Conservation (phyloP, 2,888 invertebrate genomes). For the Platerodrilus igneus region DNA sequence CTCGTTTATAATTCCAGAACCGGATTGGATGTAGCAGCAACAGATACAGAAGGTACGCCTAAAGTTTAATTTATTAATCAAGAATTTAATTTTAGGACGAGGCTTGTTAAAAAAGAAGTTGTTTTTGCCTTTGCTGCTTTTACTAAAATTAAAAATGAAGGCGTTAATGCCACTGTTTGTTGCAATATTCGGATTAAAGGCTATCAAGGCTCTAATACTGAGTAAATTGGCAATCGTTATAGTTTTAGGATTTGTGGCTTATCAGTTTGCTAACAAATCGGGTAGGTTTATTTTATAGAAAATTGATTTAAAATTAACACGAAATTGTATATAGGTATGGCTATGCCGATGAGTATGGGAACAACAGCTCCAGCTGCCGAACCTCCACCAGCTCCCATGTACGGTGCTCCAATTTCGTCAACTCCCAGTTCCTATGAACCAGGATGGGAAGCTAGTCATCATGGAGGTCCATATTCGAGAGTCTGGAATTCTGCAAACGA, state of each 20-base stretch:
- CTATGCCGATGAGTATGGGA: constrained; percentile 60
- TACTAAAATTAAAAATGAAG: constrained; percentile 80
- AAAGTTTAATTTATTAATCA: neutral
- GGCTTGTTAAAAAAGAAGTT: constrained; percentile 78
- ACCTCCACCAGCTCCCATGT: constrained; percentile 59
- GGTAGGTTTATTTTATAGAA: constrained; percentile 49
- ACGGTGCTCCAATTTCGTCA: constrained; percentile 61
- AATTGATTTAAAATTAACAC: neutral
- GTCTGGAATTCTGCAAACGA: constrained; percentile 61
- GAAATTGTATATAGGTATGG: constrained; percentile 55
- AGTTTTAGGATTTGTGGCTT: constrained; percentile 75
- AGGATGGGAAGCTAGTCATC: constrained; percentile 66
- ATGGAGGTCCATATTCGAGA: constrained; percentile 72
- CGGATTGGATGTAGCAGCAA: constrained; percentile 60
- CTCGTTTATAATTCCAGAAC: constrained; percentile 62
- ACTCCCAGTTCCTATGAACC: constrained; percentile 69
- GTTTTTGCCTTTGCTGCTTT: constrained; percentile 69
- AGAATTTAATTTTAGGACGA: constrained; percentile 53
- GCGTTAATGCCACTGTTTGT: constrained; percentile 78
- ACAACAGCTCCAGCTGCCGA: constrained; percentile 47
- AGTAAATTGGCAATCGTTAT: constrained; percentile 78
- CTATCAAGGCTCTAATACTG: constrained; percentile 76
- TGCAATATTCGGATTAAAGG: constrained; percentile 72
- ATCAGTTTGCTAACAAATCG: constrained; percentile 74
- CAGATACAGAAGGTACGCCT: constrained; percentile 52